Evolutionary conservation across 2,888 invertebrate species (phyloP).

Genomic region (Glyphotaelius pellucidus): DNA sequence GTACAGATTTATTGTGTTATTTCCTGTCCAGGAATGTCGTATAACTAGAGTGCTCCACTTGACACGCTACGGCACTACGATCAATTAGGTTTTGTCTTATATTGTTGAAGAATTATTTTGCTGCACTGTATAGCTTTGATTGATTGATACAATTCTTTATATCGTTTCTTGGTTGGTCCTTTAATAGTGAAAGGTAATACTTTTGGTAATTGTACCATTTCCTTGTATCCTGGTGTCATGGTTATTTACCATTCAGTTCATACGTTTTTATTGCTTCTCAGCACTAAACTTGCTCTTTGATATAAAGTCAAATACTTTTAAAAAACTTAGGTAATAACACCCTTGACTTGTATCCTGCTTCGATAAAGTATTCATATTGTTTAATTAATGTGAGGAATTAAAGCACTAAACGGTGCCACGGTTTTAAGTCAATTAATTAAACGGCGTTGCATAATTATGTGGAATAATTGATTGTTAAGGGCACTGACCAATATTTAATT

Average conservation of each 20-base stretch:
- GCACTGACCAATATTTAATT: slow-evolving; percentile 18
- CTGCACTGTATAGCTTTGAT: neutral
- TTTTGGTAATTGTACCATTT: too few species aligned
- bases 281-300: neutral
- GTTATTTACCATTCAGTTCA: too few species aligned
- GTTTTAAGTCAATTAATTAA: neutral
- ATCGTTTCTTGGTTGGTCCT: neutral
- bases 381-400: neutral
- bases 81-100: neutral
- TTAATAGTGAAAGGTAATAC: neutral
- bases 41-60: neutral
- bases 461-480: slow-evolving; percentile 19
- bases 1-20: neutral
- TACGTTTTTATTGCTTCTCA: neutral
- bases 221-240: neutral
- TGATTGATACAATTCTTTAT: neutral
- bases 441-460: slow-evolving; percentile 22
- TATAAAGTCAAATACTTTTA: neutral
- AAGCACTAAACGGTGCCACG: neutral
- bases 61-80: neutral
- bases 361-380: neutral
- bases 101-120: neutral
- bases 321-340: neutral
- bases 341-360: neutral
- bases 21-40: neutral